Conservation (phyloP, 2,888 invertebrate genomes). For the Drosophila rellima region DNA sequence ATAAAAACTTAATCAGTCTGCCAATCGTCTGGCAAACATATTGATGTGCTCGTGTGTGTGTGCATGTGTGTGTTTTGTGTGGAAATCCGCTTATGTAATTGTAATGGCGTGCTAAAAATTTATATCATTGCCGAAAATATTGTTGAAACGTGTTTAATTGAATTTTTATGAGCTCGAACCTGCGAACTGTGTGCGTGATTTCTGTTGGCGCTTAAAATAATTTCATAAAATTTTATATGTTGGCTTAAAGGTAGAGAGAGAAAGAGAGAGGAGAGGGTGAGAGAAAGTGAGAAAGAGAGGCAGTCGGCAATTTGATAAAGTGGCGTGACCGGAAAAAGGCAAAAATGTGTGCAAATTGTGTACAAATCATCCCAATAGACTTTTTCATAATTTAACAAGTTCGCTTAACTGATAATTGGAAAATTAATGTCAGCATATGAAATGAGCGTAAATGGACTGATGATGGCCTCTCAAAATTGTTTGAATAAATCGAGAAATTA, state of each 20-base stretch:
- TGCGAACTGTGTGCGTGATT: conserved; percentile 52
- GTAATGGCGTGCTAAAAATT: conserved; percentile 78
- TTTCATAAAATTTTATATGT: conserved; percentile 75
- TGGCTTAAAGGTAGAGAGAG: conserved; percentile 4
- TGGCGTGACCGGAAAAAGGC: conserved; percentile 55
- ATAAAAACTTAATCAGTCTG: conserved; percentile 80
- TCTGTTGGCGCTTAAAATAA: conserved; percentile 53
- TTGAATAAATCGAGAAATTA: conserved; percentile 14
- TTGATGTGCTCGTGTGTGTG: conserved; percentile 8
- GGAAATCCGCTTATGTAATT: conserved; percentile 78
- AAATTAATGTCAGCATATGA: conserved; percentile 31
- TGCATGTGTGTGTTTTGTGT: conserved; percentile 21
- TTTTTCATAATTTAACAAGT: conserved; percentile 54
- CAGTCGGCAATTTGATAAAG: conserved; percentile 62
- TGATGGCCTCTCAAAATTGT: conserved; percentile 5
- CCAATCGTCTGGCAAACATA: conserved; percentile 65
- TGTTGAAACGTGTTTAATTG: conserved; percentile 79
- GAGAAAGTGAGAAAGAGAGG: background rate
- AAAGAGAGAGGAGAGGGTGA: background rate
- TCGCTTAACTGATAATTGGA: conserved; percentile 26
- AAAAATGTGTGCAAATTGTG: conserved; percentile 39
- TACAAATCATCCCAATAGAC: conserved; percentile 43
- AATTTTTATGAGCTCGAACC: conserved; percentile 74
- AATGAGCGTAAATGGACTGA: conserved; percentile 17
- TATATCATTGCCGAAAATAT: conserved; percentile 76